Evolutionary conservation across 2,797 vertebrate species (phyloP).

Genomic region (Molossus molossus): DNA sequence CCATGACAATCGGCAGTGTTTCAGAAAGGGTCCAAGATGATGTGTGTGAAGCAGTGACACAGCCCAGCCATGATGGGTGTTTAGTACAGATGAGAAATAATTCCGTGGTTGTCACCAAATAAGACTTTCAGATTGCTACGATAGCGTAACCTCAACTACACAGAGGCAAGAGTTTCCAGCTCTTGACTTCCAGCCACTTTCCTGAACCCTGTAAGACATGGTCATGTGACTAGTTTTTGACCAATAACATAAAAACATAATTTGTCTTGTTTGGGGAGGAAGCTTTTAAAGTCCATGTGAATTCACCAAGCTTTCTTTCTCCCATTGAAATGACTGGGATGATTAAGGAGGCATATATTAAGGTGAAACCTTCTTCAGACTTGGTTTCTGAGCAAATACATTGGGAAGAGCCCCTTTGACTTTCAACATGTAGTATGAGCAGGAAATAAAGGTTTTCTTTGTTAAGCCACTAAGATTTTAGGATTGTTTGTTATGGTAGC

Average conservation of each 20-base stretch:
- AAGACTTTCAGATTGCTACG: not conserved
- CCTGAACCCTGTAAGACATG: not conserved
- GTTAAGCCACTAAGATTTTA: conserved; percentile 64
- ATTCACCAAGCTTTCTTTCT: not conserved
- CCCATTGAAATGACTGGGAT: not conserved
- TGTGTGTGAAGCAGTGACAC: not conserved
- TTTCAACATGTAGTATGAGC: not conserved
- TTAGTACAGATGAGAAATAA: not conserved
- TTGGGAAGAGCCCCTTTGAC: not conserved
- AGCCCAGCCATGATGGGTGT: not conserved
- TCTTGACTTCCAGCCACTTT: conserved; percentile 34
- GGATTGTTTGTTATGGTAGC: not conserved
- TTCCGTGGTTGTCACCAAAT: not conserved
- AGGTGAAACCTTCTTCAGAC: conserved; percentile 33
- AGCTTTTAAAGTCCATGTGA: conserved; percentile 20
- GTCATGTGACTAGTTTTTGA: conserved; percentile 5
- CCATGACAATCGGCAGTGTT: not conserved
- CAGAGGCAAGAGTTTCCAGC: not conserved
- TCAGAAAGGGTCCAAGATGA: conserved; percentile 47
- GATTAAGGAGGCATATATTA: not conserved
- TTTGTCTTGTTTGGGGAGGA: not conserved
- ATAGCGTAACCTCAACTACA: not conserved
- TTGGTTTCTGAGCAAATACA: not conserved
- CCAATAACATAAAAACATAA: conserved; percentile 15
- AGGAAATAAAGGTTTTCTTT: conserved; percentile 13